phyloP scores from a whole-genome alignment of 2,888 invertebrate genomes.

The Cetonia aurata region DNA sequence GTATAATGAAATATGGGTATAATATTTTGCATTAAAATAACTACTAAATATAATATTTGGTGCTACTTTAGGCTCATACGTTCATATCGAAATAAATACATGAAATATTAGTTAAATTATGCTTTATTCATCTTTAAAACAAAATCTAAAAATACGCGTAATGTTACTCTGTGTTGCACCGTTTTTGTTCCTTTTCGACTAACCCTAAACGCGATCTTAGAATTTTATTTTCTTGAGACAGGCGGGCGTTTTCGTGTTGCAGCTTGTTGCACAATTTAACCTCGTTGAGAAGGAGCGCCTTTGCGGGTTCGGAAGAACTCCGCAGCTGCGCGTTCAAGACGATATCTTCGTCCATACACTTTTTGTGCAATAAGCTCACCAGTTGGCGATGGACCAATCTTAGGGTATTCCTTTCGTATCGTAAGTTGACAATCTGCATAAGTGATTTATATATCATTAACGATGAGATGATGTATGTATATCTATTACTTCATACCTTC shows the following conservation, averaged over 20 bases:
- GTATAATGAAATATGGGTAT: no score
- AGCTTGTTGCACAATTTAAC: conserved; percentile 37
- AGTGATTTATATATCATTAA: neutral
- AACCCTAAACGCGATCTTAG: conserved; percentile 32
- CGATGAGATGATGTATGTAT: neutral
- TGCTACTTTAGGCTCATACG: no score
- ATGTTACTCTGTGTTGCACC: neutral
- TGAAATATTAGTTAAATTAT: no score
- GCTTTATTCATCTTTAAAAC: no score
- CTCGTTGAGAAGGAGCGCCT: conserved; percentile 59
- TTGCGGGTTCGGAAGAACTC: conserved; percentile 54
- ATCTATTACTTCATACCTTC: conserved; percentile 51
- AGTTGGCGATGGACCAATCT: conserved; percentile 60
- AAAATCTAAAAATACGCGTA: neutral
- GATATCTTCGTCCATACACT: conserved; percentile 60
- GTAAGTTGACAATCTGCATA: conserved; percentile 56
- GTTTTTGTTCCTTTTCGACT: neutral
- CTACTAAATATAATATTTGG: no score
- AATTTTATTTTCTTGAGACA: conserved; percentile 41
- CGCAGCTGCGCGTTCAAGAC: conserved; percentile 54
- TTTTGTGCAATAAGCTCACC: conserved; percentile 58
- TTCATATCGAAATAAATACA: no score
- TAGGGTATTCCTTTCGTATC: conserved; percentile 59
- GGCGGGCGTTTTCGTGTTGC: conserved; percentile 42
- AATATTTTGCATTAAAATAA: no score